Base-by-base conservation (phyloP, 1,140 invertebrate genomes). In the Aphis craccivora region DNA sequence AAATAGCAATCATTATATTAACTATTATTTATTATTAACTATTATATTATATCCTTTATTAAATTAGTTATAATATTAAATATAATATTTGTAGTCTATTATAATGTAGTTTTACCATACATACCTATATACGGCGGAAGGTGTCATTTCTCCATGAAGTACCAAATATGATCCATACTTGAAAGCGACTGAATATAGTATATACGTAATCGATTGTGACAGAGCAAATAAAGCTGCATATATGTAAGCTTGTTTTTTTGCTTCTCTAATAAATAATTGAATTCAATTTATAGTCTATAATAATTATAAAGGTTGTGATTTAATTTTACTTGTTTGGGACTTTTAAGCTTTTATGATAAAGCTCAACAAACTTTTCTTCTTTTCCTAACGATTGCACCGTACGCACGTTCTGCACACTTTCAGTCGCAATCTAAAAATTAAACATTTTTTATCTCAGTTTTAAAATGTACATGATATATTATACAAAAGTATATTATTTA, bases 371-470 rank as follows among this genome's bases (percentile, higher is more conserved):
- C 76, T 95, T 95, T 45, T 96, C 95, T 95, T 98, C 97, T 48
- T 96, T 95, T 2, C 97, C 97, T 37, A 98, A 94, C 3, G 97
- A 96, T 22, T 97, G 97, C 2, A 98, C 97, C 2, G 98, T 98
- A 94, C 97, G 95, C 14, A 98, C 97, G 94, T 98, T 98, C 40
- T 96, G 96, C 23, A 98, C 97, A 37, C 97, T 96, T 95, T 98
- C 97, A 48, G 97, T 97, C 6, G 97, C 97, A 94, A 97, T 95
- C 96, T 97, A 51, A 81, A 51, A 87, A 87, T 88, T n/a, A 76
- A 76, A 90, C 1, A 43, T 60, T 60, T 60, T 37, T 22, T 67
- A n/a, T 5, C 9, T 67, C 22, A 20, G 7, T 88, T 81, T 35
- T 37, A 22, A 83, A 37, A 83, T 23, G 2, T 2, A 23, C 22